Conservation (phyloP, 2,797 vertebrate genomes). For the Tangara arthus region DNA sequence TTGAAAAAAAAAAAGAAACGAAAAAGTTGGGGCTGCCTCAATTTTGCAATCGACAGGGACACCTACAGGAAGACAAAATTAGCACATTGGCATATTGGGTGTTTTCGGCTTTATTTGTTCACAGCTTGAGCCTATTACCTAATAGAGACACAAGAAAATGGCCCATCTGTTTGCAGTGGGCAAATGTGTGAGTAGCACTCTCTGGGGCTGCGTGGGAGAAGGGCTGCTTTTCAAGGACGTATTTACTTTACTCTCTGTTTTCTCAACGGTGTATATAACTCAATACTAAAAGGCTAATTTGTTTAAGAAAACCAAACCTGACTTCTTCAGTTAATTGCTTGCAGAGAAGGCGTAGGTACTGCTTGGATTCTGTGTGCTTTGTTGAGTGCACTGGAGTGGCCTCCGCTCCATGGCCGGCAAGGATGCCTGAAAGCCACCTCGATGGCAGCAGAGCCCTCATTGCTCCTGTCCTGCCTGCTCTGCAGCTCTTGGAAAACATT, state of each 20-base stretch:
- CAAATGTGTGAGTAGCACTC: slow-evolving; percentile 57
- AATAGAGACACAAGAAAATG: slow-evolving; percentile 70
- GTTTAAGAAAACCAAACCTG: slow-evolving; percentile 67
- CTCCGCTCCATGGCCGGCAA: rapidly evolving
- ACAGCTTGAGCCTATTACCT: slow-evolving; percentile 71
- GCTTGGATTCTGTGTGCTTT: slow-evolving; percentile 31
- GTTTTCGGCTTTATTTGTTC: slow-evolving; percentile 71
- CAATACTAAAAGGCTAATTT: slow-evolving; percentile 67
- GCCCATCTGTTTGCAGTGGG: slow-evolving; percentile 67
- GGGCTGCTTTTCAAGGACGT: slow-evolving; percentile 52
- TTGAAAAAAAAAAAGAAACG: not conserved
- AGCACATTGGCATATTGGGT: slow-evolving; percentile 66
- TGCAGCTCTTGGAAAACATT: not conserved
- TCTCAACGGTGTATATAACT: slow-evolving; percentile 65
- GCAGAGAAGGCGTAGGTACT: slow-evolving; percentile 51
- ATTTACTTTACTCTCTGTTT: slow-evolving; percentile 68
- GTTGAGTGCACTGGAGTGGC: slow-evolving; percentile 19
- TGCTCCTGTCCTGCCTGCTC: not conserved
- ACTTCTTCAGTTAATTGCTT: slow-evolving; percentile 67
- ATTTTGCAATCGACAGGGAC: slow-evolving; percentile 58
- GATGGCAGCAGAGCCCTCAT: not conserved
- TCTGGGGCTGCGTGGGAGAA: slow-evolving; percentile 55
- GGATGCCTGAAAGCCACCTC: not conserved
- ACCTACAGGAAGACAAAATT: slow-evolving; percentile 63
- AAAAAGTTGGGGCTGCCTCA: not conserved